These are phyloP conservation scores for Leucopsar rothschildi DNA, from an alignment of 2,113 vertebrate species.

Conservation along the genomic window DNA sequence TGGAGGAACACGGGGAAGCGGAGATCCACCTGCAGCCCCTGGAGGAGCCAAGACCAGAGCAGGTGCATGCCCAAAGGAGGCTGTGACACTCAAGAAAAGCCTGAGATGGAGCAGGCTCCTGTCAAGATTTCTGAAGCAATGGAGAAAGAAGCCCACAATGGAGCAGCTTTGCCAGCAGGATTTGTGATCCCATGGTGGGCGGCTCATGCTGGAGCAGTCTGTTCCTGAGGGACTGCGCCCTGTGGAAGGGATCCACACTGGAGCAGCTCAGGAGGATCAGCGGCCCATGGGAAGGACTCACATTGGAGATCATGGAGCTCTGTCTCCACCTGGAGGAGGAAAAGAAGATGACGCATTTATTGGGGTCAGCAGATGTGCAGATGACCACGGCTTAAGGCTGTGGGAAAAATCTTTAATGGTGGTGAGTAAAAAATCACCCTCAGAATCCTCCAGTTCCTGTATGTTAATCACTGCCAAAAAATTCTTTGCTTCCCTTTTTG, in stretches of 20 bases:
- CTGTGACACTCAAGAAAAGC: not conserved
- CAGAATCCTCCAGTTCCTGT: no score
- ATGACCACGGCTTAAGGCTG: no score
- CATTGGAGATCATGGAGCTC: not conserved
- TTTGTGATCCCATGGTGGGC: not conserved
- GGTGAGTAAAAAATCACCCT: no score
- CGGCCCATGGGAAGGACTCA: not conserved
- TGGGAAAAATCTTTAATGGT: no score
- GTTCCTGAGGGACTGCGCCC: not conserved
- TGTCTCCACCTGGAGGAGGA: not conserved
- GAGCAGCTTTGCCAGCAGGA: not conserved
- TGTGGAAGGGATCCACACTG: not conserved
- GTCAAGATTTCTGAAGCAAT: not conserved
- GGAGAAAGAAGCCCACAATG: not conserved
- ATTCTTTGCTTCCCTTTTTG: no score
- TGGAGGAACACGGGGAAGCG: not conserved
- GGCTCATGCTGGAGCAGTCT: fast-evolving
- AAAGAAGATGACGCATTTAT: not conserved
- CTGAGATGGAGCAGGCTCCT: not conserved
- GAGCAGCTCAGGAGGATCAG: not conserved
- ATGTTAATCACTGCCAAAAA: no score
- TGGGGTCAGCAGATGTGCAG: no score
- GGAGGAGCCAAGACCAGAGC: not conserved
- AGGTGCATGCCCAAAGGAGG: not conserved
- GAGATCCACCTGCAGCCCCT: not conserved